These are phyloP conservation scores for Caenorhabditis sp. DNA, from an alignment of 2,888 invertebrate species.

Conservation along the genomic window DNA sequence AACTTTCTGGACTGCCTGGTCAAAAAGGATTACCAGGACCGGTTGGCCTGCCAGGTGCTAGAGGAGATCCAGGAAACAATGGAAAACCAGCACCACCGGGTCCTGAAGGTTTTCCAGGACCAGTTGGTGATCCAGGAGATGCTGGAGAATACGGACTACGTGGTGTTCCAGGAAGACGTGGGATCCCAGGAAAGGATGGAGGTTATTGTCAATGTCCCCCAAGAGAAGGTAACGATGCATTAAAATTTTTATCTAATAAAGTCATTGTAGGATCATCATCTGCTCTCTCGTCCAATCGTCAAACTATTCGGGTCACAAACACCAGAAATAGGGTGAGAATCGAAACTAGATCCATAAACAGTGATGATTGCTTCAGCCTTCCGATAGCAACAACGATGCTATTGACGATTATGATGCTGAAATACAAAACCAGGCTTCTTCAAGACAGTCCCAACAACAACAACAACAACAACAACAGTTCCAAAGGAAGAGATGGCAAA, in stretches of 20 bases:
- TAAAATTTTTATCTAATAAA: too few relatives aligned
- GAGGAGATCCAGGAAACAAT: conserved; percentile 73
- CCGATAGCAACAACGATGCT: not conserved
- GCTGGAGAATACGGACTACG: conserved; percentile 69
- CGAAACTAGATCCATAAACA: too few relatives aligned
- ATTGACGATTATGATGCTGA: conserved; percentile 56
- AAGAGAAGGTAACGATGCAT: conserved; percentile 57
- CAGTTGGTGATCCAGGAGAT: conserved; percentile 68
- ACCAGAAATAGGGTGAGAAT: conserved; percentile 3
- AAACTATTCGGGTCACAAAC: conserved; percentile 26
- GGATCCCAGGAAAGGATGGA: conserved; percentile 72
- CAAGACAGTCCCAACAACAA: not conserved
- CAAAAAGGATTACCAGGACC: conserved; percentile 66
- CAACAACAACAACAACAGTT: conserved; percentile 29
- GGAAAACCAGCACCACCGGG: conserved; percentile 71
- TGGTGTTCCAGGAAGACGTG: conserved; percentile 69
- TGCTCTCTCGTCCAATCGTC: conserved; percentile 11
- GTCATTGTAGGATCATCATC: conserved; percentile 14
- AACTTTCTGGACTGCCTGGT: conserved; percentile 65
- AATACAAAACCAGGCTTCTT: conserved; percentile 8
- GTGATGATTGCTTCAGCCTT: not conserved
- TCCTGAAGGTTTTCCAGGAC: conserved; percentile 68
- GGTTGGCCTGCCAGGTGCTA: conserved; percentile 65
- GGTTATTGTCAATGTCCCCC: conserved; percentile 74
- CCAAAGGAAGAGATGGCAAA: conserved; percentile 49